Percentiles rank a stretch among this genome's conserved stretches.
These are phyloP conservation scores for Trachelus troglodyta DNA, from an alignment of 2,888 invertebrate species.

Conservation along the genomic window DNA sequence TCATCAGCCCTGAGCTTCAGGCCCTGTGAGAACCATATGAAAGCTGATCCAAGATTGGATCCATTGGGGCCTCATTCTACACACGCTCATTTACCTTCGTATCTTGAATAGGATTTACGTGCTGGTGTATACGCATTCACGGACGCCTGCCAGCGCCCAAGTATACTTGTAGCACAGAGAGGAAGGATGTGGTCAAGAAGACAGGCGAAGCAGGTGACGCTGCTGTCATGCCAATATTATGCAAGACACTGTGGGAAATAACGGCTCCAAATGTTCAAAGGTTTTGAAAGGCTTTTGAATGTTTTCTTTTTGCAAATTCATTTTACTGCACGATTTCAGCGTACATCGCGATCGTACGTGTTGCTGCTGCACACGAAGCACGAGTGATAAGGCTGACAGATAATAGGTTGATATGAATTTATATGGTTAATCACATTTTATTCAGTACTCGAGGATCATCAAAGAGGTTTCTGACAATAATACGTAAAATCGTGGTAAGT, in stretches of 20 bases:
- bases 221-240: constrained; percentile 41
- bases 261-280: background rate
- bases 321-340: background rate
- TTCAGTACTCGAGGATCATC: too few species aligned
- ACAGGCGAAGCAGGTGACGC: constrained; percentile 48
- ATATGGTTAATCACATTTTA: too few species aligned
- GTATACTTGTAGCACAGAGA: constrained; percentile 24
- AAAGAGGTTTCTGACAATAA: too few species aligned
- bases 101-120: constrained; percentile 9
- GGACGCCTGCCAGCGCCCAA: constrained; percentile 18
- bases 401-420: too few species aligned
- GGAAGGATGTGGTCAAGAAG: constrained; percentile 64
- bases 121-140: constrained; percentile 25
- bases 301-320: background rate
- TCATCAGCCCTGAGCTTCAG: constrained; percentile 48
- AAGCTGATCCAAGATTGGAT: constrained; percentile 55
- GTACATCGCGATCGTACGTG: background rate
- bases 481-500: too few species aligned
- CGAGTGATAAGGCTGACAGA: background rate
- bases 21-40: constrained; percentile 57
- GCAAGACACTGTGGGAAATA: constrained; percentile 53
- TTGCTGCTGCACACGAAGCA: background rate
- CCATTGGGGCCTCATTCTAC: constrained; percentile 16
- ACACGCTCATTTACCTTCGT: background rate
- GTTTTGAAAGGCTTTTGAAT: background rate